Evolutionary conservation across 2,888 invertebrate species (phyloP).

Genomic region (Lepidonotus clava): DNA sequence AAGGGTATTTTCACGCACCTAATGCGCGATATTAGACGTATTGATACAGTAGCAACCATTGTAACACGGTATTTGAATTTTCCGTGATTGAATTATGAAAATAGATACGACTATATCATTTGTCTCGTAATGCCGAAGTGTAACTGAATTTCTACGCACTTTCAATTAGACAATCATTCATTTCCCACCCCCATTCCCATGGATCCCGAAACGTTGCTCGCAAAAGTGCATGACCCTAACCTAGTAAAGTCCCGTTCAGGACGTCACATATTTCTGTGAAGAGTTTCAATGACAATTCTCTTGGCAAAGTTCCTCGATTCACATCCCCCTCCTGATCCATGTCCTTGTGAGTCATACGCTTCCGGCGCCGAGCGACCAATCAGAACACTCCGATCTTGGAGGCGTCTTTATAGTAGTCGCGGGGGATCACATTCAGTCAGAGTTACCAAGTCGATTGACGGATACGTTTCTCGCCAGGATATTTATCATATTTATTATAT

Average conservation of each 20-base stretch:
- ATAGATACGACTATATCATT: no score
- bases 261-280: constrained; percentile 34
- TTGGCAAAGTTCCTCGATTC: constrained; percentile 4
- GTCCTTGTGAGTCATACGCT: background rate
- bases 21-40: no score
- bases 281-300: constrained; percentile 14
- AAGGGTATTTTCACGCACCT: no score
- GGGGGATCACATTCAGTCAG: background rate
- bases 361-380: constrained; percentile 25
- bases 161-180: no score
- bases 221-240: no score
- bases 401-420: background rate
- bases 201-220: no score
- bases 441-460: background rate
- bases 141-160: no score
- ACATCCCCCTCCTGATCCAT: background rate
- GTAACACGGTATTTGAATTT: no score
- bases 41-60: no score
- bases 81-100: no score
- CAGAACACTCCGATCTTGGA: background rate
- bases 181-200: no score
- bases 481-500: background rate
- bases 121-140: no score
- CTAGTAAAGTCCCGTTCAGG: background rate
- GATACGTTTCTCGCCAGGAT: background rate